Conservation (phyloP, 1,140 invertebrate genomes). For the Linepithema humile region DNA sequence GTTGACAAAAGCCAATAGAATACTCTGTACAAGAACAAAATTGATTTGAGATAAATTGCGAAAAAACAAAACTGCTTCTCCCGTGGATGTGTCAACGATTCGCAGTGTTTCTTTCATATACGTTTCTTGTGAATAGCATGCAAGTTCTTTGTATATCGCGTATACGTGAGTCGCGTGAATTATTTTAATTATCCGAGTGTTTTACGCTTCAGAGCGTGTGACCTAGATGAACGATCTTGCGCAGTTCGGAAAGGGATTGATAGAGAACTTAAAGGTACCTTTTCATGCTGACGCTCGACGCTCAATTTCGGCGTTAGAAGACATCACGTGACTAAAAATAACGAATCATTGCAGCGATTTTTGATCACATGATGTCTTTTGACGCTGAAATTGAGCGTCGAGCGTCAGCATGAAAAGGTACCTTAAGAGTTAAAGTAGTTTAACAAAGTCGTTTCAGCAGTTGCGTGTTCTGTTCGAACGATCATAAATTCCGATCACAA, state of each 20-base stretch:
- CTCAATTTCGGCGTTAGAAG: too few species aligned
- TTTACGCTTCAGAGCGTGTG: slow-evolving; percentile 47
- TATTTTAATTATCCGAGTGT: slow-evolving; percentile 42
- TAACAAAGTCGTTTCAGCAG: too few species aligned
- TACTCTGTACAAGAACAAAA: not conserved
- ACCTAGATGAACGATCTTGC: slow-evolving; percentile 39
- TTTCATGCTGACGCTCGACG: too few species aligned
- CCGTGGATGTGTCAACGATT: slow-evolving; percentile 1
- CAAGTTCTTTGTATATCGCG: slow-evolving; percentile 9
- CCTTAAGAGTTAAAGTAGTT: too few species aligned
- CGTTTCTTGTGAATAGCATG: not conserved
- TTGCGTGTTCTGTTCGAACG: too few species aligned
- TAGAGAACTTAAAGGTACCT: not conserved
- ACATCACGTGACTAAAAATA: too few species aligned
- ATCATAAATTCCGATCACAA: too few species aligned
- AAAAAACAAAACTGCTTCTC: slow-evolving; percentile 2
- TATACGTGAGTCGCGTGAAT: slow-evolving; percentile 13
- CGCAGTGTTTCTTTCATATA: slow-evolving; percentile 19
- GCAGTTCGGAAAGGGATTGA: not conserved
- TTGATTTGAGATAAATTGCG: not conserved
- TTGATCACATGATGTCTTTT: too few species aligned
- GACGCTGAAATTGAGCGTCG: too few species aligned
- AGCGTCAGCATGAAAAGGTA: too few species aligned
- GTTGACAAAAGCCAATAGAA: not conserved
- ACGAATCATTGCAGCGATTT: too few species aligned